A percentile compares a stretch with the other conserved stretches of the same genome.
Conservation (phyloP, 2,888 invertebrate genomes). For the Chymomyza procnemis region DNA sequence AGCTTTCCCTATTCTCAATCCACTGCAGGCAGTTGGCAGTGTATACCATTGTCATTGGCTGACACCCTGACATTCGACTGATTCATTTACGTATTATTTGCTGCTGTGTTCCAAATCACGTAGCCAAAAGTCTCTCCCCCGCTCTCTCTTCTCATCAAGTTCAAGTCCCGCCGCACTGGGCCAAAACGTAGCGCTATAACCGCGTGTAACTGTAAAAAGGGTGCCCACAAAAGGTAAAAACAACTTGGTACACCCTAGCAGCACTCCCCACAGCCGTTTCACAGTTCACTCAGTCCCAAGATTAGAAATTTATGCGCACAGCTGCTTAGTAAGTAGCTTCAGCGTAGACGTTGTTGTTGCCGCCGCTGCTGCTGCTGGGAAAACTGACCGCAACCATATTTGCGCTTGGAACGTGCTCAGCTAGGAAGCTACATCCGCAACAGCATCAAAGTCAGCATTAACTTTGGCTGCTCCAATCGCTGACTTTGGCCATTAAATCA, state of each 20-base stretch:
- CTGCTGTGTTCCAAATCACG: constrained; percentile 34
- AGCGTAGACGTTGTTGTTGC: constrained; percentile 7
- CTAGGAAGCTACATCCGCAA: not conserved
- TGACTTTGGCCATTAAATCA: constrained; percentile 17
- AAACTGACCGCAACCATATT: constrained; percentile 69
- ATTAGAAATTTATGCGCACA: constrained; percentile 59
- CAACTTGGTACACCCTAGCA: constrained; percentile 38
- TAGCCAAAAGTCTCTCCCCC: no score
- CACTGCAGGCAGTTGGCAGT: no score
- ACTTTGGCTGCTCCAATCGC: not conserved
- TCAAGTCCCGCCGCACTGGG: not conserved
- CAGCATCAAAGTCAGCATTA: constrained; percentile 10
- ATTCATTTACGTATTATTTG: constrained; percentile 5
- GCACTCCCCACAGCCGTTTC: no score
- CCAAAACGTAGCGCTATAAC: not conserved
- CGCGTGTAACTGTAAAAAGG: constrained; percentile 60
- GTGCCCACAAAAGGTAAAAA: constrained; percentile 66
- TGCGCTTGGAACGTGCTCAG: constrained; percentile 64
- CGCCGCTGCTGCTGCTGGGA: constrained; percentile 26
- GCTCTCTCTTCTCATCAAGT: not conserved
- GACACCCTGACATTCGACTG: no score
- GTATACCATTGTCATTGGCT: no score
- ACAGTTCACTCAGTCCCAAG: not conserved
- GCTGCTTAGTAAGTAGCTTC: constrained; percentile 2
- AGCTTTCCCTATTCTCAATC: no score